phyloP scores from a whole-genome alignment of 2,113 vertebrate species.

The Amblyornis subalaris region DNA sequence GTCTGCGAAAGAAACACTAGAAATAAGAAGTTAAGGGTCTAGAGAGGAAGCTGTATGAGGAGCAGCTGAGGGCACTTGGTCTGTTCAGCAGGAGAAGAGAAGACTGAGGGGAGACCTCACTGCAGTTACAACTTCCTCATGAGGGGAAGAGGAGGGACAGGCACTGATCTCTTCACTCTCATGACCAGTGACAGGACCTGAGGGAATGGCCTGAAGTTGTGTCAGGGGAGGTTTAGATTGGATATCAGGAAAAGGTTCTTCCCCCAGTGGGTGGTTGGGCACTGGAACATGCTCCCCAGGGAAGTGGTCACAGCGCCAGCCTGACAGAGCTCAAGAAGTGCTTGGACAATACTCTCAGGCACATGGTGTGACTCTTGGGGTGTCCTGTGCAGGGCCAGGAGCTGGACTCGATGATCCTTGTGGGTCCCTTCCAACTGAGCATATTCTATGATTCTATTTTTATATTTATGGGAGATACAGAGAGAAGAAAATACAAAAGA shows the following conservation, averaged over 20 bases:
- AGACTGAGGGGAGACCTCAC: background rate
- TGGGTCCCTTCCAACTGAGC: background rate
- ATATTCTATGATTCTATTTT: background rate
- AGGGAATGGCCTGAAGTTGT: background rate
- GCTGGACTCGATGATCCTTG: background rate
- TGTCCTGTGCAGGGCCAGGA: background rate
- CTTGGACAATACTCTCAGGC: background rate
- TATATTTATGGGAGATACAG: background rate
- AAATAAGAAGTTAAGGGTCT: background rate
- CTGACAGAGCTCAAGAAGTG: background rate
- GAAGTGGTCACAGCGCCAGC: background rate
- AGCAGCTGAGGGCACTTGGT: background rate
- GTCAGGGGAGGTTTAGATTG: background rate
- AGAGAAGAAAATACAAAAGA: background rate
- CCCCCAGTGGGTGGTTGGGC: fast-evolving
- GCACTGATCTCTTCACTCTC: background rate
- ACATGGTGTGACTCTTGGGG: background rate
- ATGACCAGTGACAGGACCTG: background rate
- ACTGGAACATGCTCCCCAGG: background rate
- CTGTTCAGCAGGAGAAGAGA: background rate
- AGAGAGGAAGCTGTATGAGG: background rate
- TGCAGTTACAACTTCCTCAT: background rate
- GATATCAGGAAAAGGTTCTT: background rate
- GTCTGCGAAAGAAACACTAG: background rate
- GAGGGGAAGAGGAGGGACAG: background rate